Percentiles rank a stretch among this genome's conserved stretches.
phyloP scores from a whole-genome alignment of 1,140 invertebrate genomes.

The Drosophila parabipectinata region DNA sequence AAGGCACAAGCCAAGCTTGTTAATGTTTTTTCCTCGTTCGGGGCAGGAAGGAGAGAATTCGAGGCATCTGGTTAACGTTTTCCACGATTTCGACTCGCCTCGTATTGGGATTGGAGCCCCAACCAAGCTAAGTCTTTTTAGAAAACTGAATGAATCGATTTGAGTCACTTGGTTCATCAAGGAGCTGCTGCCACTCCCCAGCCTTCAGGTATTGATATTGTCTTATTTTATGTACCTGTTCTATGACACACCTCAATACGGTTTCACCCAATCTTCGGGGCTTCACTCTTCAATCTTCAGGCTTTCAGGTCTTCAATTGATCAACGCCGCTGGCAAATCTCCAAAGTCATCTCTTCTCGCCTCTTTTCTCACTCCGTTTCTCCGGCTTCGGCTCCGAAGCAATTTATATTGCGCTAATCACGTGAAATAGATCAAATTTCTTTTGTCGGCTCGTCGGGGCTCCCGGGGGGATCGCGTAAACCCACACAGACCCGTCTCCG shows the following conservation, averaged over 20 bases:
- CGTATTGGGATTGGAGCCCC: not conserved
- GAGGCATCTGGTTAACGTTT: not conserved
- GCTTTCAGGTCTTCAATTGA: conserved; percentile 59
- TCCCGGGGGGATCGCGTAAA: not conserved
- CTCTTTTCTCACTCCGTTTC: conserved; percentile 10
- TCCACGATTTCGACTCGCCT: not conserved
- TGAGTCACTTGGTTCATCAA: not conserved
- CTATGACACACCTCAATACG: conserved; percentile 61
- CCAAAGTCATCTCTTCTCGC: conserved; percentile 5
- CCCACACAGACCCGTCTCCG: not conserved
- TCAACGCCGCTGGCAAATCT: conserved; percentile 38
- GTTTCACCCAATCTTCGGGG: conserved; percentile 59
- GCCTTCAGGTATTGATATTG: conserved; percentile 1
- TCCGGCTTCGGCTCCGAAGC: conserved; percentile 32
- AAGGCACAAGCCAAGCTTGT: conserved; percentile 30
- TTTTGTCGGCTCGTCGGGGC: conserved; percentile 50
- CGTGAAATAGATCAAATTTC: conserved; percentile 80
- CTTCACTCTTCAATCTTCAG: not conserved
- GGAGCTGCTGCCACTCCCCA: not conserved
- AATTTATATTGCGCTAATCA: conserved; percentile 79
- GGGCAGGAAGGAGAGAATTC: not conserved
- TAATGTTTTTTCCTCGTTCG: not conserved
- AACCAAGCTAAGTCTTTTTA: too few relatives aligned
- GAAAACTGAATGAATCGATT: not conserved
- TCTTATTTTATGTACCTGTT: conserved; percentile 9